Percentiles rank a stretch among this genome's conserved stretches.
These are phyloP conservation scores for Tridacna crocea DNA, from an alignment of 2,888 invertebrate genomes.

Conservation along the genomic window DNA sequence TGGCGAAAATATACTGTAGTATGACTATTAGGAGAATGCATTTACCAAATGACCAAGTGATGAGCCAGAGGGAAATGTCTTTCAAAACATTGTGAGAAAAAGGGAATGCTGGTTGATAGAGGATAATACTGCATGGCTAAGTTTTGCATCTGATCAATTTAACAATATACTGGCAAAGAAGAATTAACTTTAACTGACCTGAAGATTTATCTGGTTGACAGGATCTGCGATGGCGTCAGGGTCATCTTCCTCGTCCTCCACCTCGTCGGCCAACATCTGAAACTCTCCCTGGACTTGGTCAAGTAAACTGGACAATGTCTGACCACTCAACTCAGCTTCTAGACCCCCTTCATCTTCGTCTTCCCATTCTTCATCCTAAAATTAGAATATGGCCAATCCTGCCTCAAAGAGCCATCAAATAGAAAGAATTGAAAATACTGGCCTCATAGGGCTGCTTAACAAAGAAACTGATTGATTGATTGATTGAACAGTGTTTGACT, in stretches of 20 bases:
- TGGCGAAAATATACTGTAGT: conserved; percentile 87
- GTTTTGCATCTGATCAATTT: no score
- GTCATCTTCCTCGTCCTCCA: conserved; percentile 85
- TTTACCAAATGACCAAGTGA: no score
- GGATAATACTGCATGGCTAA: no score
- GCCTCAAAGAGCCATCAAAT: no score
- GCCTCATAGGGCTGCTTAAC: no score
- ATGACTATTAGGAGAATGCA: conserved; percentile 88
- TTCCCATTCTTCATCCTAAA: conserved; percentile 83
- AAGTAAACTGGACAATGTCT: conserved; percentile 75
- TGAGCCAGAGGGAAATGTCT: no score
- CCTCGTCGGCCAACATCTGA: conserved; percentile 64
- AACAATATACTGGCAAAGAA: no score
- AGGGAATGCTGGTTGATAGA: no score
- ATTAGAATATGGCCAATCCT: neutral
- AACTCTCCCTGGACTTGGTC: conserved; percentile 72
- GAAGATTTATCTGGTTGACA: conserved; percentile 87
- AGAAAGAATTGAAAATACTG: no score
- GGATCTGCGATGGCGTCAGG: conserved; percentile 88
- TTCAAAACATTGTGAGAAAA: no score
- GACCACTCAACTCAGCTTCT: conserved; percentile 74
- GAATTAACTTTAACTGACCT: conserved; percentile 77
- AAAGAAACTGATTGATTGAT: no score
- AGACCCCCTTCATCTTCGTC: conserved; percentile 83
- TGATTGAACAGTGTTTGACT: no score